Percentiles rank a stretch among this genome's conserved stretches.
Evolutionary conservation across 2,113 vertebrate species (phyloP).

Genomic region (Ctenomys sociabilis): DNA sequence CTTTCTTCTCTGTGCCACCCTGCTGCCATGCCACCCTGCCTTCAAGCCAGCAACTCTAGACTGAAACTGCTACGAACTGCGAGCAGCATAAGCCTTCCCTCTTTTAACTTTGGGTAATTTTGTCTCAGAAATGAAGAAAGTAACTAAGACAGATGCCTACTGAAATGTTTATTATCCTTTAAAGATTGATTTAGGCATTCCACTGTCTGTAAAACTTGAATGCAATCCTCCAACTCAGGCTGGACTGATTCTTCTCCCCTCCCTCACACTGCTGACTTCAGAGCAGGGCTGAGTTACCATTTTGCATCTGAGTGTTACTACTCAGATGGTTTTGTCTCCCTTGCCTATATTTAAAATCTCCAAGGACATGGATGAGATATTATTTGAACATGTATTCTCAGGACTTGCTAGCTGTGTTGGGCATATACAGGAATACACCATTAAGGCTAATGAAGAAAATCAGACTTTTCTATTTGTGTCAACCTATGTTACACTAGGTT

Average conservation of each 20-base stretch:
- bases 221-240: neutral
- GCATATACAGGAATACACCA: neutral
- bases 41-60: neutral
- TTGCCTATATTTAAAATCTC: neutral
- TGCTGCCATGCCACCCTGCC: neutral
- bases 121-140: neutral
- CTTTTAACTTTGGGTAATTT: neutral
- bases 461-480: neutral
- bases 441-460: neutral
- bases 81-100: neutral
- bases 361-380: neutral
- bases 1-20: neutral
- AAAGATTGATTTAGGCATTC: neutral
- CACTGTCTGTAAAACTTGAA: neutral
- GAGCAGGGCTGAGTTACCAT: accelerated
- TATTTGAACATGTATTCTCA: neutral
- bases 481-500: neutral
- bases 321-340: too few relatives aligned
- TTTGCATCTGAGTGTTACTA: neutral
- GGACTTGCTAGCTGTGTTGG: neutral
- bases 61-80: neutral
- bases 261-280: neutral
- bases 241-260: neutral
- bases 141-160: neutral
- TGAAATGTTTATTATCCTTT: neutral